Conservation (phyloP, 2,888 invertebrate genomes). For the Xiphydria camelus region DNA sequence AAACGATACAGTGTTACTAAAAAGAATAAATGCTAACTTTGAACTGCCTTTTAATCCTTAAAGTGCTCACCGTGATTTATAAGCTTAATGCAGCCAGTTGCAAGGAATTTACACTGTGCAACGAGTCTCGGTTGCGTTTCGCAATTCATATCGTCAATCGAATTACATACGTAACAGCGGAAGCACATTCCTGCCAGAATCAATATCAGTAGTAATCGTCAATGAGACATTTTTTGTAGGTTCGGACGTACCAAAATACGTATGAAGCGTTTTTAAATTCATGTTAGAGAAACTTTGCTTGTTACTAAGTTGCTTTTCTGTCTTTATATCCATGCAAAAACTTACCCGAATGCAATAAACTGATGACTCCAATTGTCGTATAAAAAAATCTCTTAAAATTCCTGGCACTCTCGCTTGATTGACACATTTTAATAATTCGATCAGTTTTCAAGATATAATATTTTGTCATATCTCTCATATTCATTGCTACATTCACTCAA, state of each 20-base stretch:
- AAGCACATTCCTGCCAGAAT: conserved; percentile 8
- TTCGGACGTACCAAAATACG: too few species aligned
- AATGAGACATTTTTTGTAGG: conserved; percentile 4
- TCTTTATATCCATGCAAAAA: neutral
- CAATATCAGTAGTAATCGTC: neutral
- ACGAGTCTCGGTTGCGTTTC: neutral
- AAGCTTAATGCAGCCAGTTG: conserved; percentile 10
- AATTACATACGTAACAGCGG: conserved; percentile 13
- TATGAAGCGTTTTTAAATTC: too few species aligned
- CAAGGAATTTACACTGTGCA: conserved; percentile 5
- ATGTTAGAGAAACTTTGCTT: too few species aligned
- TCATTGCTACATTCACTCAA: too few species aligned
- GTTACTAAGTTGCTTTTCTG: too few species aligned
- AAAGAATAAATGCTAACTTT: neutral
- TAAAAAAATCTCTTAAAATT: too few species aligned
- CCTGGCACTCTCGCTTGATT: too few species aligned
- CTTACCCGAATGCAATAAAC: conserved; percentile 9
- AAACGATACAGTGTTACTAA: conserved; percentile 9
- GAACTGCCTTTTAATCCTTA: neutral
- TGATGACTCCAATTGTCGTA: conserved; percentile 7
- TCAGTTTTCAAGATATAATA: neutral
- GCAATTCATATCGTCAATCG: conserved; percentile 4
- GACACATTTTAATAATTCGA: too few species aligned
- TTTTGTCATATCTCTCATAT: too few species aligned
- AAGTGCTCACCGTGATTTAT: conserved; percentile 6